Base-by-base conservation (phyloP, 2,797 vertebrate genomes). In the Bucorvus abyssinicus region DNA sequence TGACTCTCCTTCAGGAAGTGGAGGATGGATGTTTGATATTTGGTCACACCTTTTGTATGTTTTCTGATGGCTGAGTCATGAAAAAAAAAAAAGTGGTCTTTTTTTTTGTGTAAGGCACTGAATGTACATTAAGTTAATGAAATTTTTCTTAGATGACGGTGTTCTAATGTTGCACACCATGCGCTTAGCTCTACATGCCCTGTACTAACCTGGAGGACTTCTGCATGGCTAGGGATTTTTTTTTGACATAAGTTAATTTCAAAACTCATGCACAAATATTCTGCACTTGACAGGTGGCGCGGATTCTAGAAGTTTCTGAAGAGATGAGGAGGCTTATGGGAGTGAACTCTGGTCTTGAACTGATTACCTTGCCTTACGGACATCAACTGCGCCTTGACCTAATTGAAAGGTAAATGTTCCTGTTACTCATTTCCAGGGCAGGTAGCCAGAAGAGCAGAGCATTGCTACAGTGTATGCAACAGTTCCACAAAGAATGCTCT, bases 311-410 rank as follows among this genome's bases (percentile, higher is more conserved):
- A 14, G 98, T 99, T 97, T 98, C 98, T 3, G 98, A 98, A n/a
- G 98, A 99, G 95, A 96, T 98, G 85, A 98, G 96, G 97, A 97
- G 96, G 97, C 98, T 96, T 94, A 99, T 99, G 99, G 99, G 99
- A 36, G 98, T 99, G 95, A 97, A 97, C 92, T 99, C 99, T 0
- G 99, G 99, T 44, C 98, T 99, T 94, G 99, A 99, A 96, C 97
- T 99, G 92, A 98, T 99, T 91, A 99, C 99, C 19, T 95, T 99
- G 97, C 99, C 99, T 3, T 98, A 99, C 0, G 99, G 99, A 64
- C 98, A 96, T 75, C 99, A 99, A 95, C 98, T 99, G 95, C 98
- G 99, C 84, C 98, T 98, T 91, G 99, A 99, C 97, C 98, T 99
- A 76, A 99, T 99, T 86, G 99, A 99, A 97, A 99, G 99, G 99